Percentiles rank a stretch among this genome's conserved stretches.
phyloP scores from a whole-genome alignment of 2,888 invertebrate genomes.

The Cosmia trapezina region DNA sequence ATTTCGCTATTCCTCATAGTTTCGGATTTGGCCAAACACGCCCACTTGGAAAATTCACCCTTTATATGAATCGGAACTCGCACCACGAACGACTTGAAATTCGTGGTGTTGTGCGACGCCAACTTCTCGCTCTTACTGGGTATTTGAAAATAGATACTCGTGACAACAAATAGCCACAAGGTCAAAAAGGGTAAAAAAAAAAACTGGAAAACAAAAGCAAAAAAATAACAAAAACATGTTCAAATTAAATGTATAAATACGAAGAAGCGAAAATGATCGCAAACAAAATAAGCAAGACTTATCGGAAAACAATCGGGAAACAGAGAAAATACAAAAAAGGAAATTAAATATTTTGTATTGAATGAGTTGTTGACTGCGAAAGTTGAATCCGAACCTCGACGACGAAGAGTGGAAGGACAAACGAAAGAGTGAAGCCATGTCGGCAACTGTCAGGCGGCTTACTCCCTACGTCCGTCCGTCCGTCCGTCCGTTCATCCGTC shows the following conservation, averaged over 20 bases:
- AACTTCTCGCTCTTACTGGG: too few species aligned
- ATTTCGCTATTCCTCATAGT: too few species aligned
- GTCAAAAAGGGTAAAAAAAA: neutral
- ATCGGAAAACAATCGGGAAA: slow-evolving; percentile 38
- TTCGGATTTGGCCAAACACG: too few species aligned
- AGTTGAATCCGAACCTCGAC: slow-evolving; percentile 27
- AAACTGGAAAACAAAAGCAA: slow-evolving; percentile 3
- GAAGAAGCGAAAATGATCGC: slow-evolving; percentile 33
- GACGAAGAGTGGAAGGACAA: slow-evolving; percentile 16
- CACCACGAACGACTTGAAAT: too few species aligned
- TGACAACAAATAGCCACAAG: neutral
- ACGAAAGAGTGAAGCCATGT: slow-evolving; percentile 18
- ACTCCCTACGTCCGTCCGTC: too few species aligned
- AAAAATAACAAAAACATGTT: slow-evolving; percentile 18
- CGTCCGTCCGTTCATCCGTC: too few species aligned
- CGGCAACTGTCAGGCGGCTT: slow-evolving; percentile 44
- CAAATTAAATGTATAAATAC: slow-evolving; percentile 33
- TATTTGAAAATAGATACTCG: neutral
- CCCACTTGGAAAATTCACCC: too few species aligned
- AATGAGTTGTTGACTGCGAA: slow-evolving; percentile 44
- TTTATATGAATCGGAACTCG: too few species aligned
- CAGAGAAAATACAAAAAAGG: slow-evolving; percentile 20
- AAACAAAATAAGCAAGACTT: slow-evolving; percentile 28
- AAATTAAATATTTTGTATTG: slow-evolving; percentile 47
- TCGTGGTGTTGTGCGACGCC: too few species aligned